Evolutionary conservation across 2,888 invertebrate species (phyloP), one percentile per base, ranked within the genome.

Genomic region (Agrotis segetum): DNA sequence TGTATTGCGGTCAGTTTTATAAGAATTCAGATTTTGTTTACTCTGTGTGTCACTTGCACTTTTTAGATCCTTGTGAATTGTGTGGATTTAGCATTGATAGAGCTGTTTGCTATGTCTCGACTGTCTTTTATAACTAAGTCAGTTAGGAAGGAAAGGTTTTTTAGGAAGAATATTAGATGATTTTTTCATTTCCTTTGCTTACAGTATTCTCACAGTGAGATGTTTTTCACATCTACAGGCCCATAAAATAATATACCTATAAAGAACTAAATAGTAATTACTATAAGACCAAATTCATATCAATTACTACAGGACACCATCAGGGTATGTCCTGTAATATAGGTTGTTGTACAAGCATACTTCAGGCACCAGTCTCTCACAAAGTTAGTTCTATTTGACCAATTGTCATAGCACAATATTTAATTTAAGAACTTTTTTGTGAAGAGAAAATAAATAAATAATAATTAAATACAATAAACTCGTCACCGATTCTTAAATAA

Each of bases 1-100:
- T 65, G 72, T 66, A 83, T 67, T 66, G 64, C 74, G 82, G 81
- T 69, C 67, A 67, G 49, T 53, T 74, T 70, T 67, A 79, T 80
- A 83, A 63, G 62, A 75, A 82, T 82, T 71, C 44, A 50, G 61
- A 77, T 67, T 71, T 71, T 83, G 81, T 81, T 83, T 76, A 67
- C 72, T 52, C 24, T 49, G 17, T 34, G 19, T 82, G 11, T 55
- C 84, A 82, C 82, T 82, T 81, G 56, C 77, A 70, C 82, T 82
- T 83, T 82, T 82, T 76, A 73, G 53, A 79, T 80, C 76, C 72
- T 80, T 81, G 58, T 60, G 55, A 44, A n/a, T 80, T 81, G 60
- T 70, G 60, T 50, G 29, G 59, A 72, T 67, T 62, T 44, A 58
- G 29, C 47, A 62, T 63, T 49, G 56, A n/a, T 65, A 65, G 47